Base-by-base conservation (phyloP, 2,797 vertebrate genomes). In the Anguilla pacifica region DNA sequence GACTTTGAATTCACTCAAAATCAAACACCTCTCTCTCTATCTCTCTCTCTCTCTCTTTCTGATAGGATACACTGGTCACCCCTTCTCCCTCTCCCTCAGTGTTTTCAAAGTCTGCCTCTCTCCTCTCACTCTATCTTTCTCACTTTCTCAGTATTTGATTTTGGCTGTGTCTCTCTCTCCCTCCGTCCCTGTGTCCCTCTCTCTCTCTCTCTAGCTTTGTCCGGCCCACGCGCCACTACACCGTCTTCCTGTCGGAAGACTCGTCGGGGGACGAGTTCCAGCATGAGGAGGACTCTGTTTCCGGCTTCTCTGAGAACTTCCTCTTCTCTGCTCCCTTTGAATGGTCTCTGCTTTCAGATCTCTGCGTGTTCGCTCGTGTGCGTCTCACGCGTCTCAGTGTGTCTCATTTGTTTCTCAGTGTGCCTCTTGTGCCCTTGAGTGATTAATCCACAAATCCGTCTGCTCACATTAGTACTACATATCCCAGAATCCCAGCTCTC, bases 191-290 rank as follows among this genome's bases (percentile, higher is more conserved):
- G 43, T 57, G 28, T 82, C 1, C 59, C n/a, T n/a, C n/a, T n/a
- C 91, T 96, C 35, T 1, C 35, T 51, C 91, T 96, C 94, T 89
- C 87, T 96, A 99, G 98, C 95, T 96, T 97, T 91, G 93, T 97
- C 94, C 98, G 97, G 95, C 98, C 98, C 83, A 96, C 97, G 86
- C 96, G 97, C 93, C 98, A 99, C 96, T 99, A 99, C 95, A 98
- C 97, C 43, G 98, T 99, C 95, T 99, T 99, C 96, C 97, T 99
- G 88, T 99, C 97, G 51, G 98, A 99, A 96, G 98, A 99, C 95
- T 99, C 98, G 35, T 99, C 98, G 92, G 98, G 97, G 88, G 98
- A 99, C 88, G 98, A 99, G 92, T 96, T 97, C 91, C 98, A 97
- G 92, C 97, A 96, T 90, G 96, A 98, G 90, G 96, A 97, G 57